Base-by-base conservation (phyloP, 2,888 invertebrate genomes). In the Acleris emargana region DNA sequence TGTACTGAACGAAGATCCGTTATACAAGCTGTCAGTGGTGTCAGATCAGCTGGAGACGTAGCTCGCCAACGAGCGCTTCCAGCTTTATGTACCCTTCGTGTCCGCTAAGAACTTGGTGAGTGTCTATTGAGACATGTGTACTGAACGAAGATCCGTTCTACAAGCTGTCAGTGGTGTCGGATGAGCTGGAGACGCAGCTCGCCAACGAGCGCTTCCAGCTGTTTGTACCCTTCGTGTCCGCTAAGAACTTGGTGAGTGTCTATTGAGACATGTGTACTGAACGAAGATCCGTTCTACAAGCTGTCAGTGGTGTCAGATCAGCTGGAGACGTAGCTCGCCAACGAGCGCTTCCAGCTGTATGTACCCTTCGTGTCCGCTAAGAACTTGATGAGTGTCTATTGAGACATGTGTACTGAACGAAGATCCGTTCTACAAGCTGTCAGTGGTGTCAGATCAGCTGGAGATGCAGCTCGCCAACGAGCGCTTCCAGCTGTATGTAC, bases 11-110 rank as follows among this genome's bases (percentile, higher is more conserved):
- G 66, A 66, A 54, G 93, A 93, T 73, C 96, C 96, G 0, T 94
- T 94, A 77, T 96, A 95, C 82, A 95, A 94, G 82, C 81, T 94
- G 71, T 93, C 93, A 1, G 93, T 93, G 50, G 91, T 89, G 3
- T 92, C 93, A 3, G 91, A 93, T 69, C 87, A 91, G 71, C 75
- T 87, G 11, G 89, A 89, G 49, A 78, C 82, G 5, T 81, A 82
- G 62, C 73, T 85, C 3, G 86, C 84, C 28, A 83, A 77, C 25
- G 81, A 89, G 45, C 73, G 84, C 17, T 86, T 88, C 73, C 82
- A 83, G 38, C 64, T 88, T 0, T 88, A 88, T 63, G 75, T 89
- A 66, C 91, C 91, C 0, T 85, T 88, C 64, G 71, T 86, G 0
- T 80, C 84, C n/a, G 69, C 77, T 3, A 90, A 87, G 67, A 83